Evolutionary conservation across 2,888 invertebrate species (phyloP), one percentile per base, ranked within the genome.

Genomic region (Orthosia gracilis): DNA sequence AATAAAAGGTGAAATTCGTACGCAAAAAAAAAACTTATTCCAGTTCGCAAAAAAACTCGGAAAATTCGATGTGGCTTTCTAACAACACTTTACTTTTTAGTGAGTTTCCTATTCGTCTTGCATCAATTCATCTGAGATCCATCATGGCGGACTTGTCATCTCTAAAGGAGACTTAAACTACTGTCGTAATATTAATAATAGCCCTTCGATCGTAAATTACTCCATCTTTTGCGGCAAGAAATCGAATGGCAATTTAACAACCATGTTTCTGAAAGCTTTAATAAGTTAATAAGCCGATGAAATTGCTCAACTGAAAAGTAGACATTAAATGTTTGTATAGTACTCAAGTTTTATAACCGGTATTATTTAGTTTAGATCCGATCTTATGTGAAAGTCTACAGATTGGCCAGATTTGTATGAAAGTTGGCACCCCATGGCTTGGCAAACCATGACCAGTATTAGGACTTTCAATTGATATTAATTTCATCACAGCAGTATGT

Each of bases 251-350:
- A 68, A 13, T 65, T 73, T 64, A 69, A 63, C 40, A 17, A 63
- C 58, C 31, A n/a, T 66, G 63, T 77, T 77, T 66, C 67, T 65
- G 23, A 57, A 55, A 66, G 52, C 59, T 23, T 40, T 61, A 67
- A 78, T 71, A 81, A 78, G 57, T 78, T 81, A 74, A 71, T 69
- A 62, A 49, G 50, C 4, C 23, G 15, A 70, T 78, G 62, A 81
- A 66, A 71, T 71, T 52, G 65, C 55, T 59, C 57, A 47, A 58
- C 23, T 54, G 55, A 9, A 77, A 72, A 52, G 11, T 15, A 26
- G 23, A 12, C 23, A 26, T 21, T 61, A 40, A 58, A 69, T 49
- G 21, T 63, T 76, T 62, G 1, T 23, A 12, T 26, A 26, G 23
- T 57, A 59, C 50, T 52, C 40, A n/a, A n/a, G 15, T 55, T 47